These are phyloP conservation scores for Cyclargus thomasi DNA, from an alignment of 1,140 invertebrate genomes.

Conservation along the genomic window DNA sequence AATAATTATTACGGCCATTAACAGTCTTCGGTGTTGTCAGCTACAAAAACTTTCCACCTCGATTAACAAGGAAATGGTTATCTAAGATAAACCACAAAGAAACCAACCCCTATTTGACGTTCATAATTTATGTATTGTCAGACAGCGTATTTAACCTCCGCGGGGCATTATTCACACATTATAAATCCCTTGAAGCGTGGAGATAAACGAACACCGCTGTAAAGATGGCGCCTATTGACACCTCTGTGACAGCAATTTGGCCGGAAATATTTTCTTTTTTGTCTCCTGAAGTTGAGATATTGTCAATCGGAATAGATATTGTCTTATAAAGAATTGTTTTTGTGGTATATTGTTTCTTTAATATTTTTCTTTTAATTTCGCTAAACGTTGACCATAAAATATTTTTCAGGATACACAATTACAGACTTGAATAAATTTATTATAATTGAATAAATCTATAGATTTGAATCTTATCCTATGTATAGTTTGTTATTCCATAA, in stretches of 20 bases:
- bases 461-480: too few relatives aligned
- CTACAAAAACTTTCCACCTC: slow-evolving; percentile 49
- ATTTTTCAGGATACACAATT: too few relatives aligned
- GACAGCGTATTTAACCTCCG: slow-evolving; percentile 55
- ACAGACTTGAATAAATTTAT: too few relatives aligned
- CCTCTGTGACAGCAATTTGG: slow-evolving; percentile 44
- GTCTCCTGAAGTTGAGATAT: slow-evolving; percentile 15
- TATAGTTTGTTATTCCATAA: too few relatives aligned
- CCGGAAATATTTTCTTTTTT: slow-evolving; percentile 36
- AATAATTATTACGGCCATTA: slow-evolving; percentile 2
- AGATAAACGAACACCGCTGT: slow-evolving; percentile 51
- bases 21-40: slow-evolving; percentile 7
- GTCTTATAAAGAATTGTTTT: not conserved
- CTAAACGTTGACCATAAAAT: not conserved
- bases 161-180: slow-evolving; percentile 64
- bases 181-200: slow-evolving; percentile 59
- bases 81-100: slow-evolving; percentile 38
- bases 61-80: slow-evolving; percentile 63
- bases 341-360: not conserved
- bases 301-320: not conserved
- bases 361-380: not conserved
- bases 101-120: slow-evolving; percentile 43
- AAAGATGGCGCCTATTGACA: slow-evolving; percentile 54
- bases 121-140: slow-evolving; percentile 71
- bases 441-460: too few relatives aligned